Percentiles rank a stretch among this genome's conserved stretches.
Evolutionary conservation across 2,888 invertebrate genomes (phyloP).

Genomic region (Polietes domitor): DNA sequence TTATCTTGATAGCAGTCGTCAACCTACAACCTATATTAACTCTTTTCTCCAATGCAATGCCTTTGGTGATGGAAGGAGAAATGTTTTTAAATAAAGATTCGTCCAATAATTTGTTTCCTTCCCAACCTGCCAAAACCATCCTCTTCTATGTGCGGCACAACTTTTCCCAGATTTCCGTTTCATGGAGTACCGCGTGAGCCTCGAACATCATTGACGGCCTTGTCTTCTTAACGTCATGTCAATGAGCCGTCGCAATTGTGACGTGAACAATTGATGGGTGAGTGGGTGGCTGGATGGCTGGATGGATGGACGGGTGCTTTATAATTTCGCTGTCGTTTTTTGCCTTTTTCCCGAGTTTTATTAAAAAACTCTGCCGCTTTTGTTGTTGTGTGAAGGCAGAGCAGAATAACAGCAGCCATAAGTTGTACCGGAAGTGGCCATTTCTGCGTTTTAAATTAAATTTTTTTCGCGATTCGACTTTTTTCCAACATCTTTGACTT

Average conservation of each 20-base stretch:
- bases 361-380: slow-evolving; percentile 58
- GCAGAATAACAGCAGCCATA: slow-evolving; percentile 29
- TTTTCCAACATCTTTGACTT: slow-evolving; percentile 47
- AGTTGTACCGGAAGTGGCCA: slow-evolving; percentile 72
- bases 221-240: slow-evolving; percentile 67
- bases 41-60: too few species aligned
- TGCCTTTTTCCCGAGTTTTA: slow-evolving; percentile 51
- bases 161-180: too few species aligned
- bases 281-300: slow-evolving; percentile 31
- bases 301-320: slow-evolving; percentile 38
- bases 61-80: too few species aligned
- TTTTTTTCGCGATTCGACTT: slow-evolving; percentile 65
- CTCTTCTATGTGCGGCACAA: too few species aligned
- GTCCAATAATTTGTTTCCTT: too few species aligned
- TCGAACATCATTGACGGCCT: slow-evolving; percentile 60
- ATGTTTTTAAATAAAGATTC: too few species aligned
- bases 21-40: too few species aligned
- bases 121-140: too few species aligned
- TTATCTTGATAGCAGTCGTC: too few species aligned
- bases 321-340: slow-evolving; percentile 57
- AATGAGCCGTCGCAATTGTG: slow-evolving; percentile 37
- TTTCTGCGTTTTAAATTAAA: slow-evolving; percentile 73
- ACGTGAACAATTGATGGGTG: slow-evolving; percentile 57
- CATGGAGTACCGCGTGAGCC: neutral
- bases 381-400: slow-evolving; percentile 46